Conservation (phyloP, 37 sponge, comb jelly and placozoan genomes). For the Eunapius fragilis region DNA sequence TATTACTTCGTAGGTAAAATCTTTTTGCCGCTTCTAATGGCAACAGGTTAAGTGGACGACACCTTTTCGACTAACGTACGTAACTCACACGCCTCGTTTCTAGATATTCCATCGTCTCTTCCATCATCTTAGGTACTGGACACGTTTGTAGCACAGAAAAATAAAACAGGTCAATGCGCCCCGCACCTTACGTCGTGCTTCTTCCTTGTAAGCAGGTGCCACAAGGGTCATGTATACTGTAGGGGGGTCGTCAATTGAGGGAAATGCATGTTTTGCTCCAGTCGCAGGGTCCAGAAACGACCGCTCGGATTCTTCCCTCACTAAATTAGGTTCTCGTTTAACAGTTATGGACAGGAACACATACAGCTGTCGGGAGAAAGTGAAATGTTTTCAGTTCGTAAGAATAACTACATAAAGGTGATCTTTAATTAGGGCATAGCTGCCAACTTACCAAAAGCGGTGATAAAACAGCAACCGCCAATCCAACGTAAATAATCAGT, state of each 20-base stretch:
- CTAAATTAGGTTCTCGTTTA: constrained; percentile 64
- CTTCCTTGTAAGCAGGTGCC: constrained; percentile 96
- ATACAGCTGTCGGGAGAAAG: constrained; percentile 57
- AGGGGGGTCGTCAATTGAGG: constrained; percentile 64
- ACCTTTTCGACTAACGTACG: constrained; percentile 2
- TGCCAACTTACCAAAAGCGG: background rate
- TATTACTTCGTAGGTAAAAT: constrained; percentile 81
- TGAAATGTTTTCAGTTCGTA: background rate
- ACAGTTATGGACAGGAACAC: constrained; percentile 68
- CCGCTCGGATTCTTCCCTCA: constrained; percentile 64
- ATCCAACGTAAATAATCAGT: background rate
- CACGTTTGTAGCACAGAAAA: background rate
- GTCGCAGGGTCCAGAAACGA: constrained; percentile 64
- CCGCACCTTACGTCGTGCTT: constrained; percentile 71
- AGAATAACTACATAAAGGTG: background rate
- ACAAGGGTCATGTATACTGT: constrained; percentile 77
- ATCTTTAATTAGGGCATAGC: background rate
- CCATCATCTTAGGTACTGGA: constrained; percentile 87
- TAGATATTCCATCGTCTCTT: constrained; percentile 82
- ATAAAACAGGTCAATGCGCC: background rate
- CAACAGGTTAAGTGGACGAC: background rate
- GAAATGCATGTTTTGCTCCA: constrained; percentile 61
- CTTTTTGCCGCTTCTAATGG: constrained; percentile 9
- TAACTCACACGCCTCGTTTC: constrained; percentile 45
- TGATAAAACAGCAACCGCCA: background rate